phyloP scores from a whole-genome alignment of 2,113 vertebrate genomes.

The Silurus asotus region DNA sequence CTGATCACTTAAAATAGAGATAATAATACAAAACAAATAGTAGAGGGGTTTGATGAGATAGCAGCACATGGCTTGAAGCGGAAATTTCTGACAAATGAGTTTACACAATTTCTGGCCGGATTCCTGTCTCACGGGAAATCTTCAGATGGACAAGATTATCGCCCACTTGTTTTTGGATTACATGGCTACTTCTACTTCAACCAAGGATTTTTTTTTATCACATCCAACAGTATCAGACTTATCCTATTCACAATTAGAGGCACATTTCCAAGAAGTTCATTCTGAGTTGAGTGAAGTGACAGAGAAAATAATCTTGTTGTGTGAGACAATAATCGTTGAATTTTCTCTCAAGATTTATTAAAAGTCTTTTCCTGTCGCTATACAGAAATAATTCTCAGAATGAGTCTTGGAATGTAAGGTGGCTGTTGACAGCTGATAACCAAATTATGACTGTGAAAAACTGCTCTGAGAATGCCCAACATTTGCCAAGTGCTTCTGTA shows the following conservation, averaged over 20 bases:
- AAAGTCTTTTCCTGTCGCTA: neutral
- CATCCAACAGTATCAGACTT: too few species aligned
- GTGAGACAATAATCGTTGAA: neutral
- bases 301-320: neutral
- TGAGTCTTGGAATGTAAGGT: neutral
- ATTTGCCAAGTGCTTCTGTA: neutral
- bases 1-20: constrained; percentile 23
- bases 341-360: neutral
- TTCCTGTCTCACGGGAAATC: neutral
- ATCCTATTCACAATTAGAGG: neutral
- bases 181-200: neutral
- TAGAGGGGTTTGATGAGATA: constrained; percentile 17
- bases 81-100: constrained; percentile 11
- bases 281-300: neutral
- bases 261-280: neutral
- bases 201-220: neutral
- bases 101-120: neutral
- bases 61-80: neutral
- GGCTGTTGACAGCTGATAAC: neutral
- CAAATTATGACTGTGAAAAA: neutral
- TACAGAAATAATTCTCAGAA: neutral
- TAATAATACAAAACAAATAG: constrained; percentile 24
- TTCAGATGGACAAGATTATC: constrained; percentile 11
- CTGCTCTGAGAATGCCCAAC: neutral
- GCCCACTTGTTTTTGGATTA: neutral